Conservation (phyloP, 2,888 invertebrate species). For the Xylocampa areola region DNA sequence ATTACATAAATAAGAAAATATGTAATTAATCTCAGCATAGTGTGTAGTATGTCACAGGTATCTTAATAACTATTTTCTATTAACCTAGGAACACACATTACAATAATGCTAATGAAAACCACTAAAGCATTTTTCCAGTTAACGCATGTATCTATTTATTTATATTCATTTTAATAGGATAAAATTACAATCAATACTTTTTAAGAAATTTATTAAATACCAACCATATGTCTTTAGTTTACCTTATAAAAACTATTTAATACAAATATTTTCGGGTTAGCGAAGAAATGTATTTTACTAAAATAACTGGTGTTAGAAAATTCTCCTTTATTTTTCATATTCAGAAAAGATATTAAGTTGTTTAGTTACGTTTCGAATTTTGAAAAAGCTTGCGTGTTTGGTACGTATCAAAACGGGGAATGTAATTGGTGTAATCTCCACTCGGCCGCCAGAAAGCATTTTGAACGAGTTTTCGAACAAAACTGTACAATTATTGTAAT, state of each 20-base stretch:
- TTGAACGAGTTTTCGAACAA: slow-evolving; percentile 52
- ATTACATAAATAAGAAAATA: too few species aligned
- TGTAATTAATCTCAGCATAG: too few species aligned
- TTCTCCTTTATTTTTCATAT: slow-evolving; percentile 40
- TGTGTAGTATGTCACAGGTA: too few species aligned
- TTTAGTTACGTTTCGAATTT: slow-evolving; percentile 44
- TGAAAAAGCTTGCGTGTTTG: slow-evolving; percentile 54
- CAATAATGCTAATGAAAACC: too few species aligned
- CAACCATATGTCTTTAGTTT: too few species aligned
- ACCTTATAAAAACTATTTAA: not conserved
- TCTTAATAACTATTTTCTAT: too few species aligned
- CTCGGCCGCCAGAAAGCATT: slow-evolving; percentile 39
- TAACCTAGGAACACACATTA: too few species aligned
- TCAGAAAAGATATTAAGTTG: slow-evolving; percentile 31
- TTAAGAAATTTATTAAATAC: too few species aligned
- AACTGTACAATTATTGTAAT: slow-evolving; percentile 56
- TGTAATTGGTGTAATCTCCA: slow-evolving; percentile 54
- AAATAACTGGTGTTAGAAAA: slow-evolving; percentile 26
- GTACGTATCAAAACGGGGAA: slow-evolving; percentile 52
- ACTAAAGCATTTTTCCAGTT: too few species aligned
- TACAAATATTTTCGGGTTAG: not conserved
- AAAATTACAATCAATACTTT: too few species aligned
- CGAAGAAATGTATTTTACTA: slow-evolving; percentile 20
- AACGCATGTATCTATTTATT: too few species aligned
- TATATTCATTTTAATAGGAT: too few species aligned